phyloP scores from a whole-genome alignment of 2,113 vertebrate genomes.

The Tupaia tana region DNA sequence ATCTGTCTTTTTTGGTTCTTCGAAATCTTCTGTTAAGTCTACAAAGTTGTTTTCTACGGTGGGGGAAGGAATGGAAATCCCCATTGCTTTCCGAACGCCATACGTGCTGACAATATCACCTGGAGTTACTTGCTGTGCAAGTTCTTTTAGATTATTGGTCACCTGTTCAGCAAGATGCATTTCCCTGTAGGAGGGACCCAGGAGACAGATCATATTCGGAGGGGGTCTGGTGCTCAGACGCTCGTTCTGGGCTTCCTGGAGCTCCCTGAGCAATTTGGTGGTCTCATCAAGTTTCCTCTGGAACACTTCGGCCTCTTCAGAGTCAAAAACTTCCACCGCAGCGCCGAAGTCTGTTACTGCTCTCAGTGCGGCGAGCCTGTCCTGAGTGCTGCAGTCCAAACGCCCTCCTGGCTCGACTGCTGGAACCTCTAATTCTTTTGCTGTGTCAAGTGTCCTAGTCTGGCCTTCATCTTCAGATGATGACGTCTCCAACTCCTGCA shows the following conservation, averaged over 20 bases:
- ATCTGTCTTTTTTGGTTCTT: slow-evolving; percentile 77
- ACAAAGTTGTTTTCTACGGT: slow-evolving; percentile 80
- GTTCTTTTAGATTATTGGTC: slow-evolving; percentile 93
- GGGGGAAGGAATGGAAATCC: slow-evolving; percentile 89
- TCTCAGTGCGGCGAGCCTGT: slow-evolving; percentile 87
- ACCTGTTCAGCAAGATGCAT: slow-evolving; percentile 96
- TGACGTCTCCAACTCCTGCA: slow-evolving; percentile 87
- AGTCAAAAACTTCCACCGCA: slow-evolving; percentile 88
- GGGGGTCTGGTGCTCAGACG: slow-evolving; percentile 96
- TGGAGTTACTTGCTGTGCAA: slow-evolving; percentile 95
- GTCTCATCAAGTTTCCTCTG: slow-evolving; percentile 98
- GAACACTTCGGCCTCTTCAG: slow-evolving; percentile 92
- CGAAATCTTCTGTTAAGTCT: slow-evolving; percentile 89
- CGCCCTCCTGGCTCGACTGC: slow-evolving; percentile 81
- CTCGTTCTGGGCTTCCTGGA: slow-evolving; percentile 96
- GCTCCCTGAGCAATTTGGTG: slow-evolving; percentile 92
- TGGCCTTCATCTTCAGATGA: slow-evolving; percentile 81
- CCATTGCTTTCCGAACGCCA: slow-evolving; percentile 96
- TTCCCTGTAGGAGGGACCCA: slow-evolving; percentile 95
- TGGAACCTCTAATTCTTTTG: slow-evolving; percentile 85
- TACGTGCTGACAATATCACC: slow-evolving; percentile 93
- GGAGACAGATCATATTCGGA: slow-evolving; percentile 95
- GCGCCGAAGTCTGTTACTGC: slow-evolving; percentile 87
- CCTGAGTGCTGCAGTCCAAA: slow-evolving; percentile 74
- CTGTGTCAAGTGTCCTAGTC: slow-evolving; percentile 67